Base-by-base conservation (phyloP, 2,888 invertebrate genomes). In the Exephanes ischioxanthus region DNA sequence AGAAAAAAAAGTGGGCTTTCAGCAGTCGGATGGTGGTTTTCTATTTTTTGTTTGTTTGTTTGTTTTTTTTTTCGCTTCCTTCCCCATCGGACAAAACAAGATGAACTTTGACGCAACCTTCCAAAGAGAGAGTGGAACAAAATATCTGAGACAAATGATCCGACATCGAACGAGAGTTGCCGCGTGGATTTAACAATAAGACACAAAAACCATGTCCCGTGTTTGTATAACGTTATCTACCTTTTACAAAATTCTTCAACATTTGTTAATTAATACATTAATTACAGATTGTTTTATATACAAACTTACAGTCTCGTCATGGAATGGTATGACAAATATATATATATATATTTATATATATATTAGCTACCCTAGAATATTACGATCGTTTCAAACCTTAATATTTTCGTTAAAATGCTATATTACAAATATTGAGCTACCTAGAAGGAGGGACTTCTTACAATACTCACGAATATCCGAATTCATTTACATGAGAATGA, bases 281-380 rank as follows among this genome's bases (percentile, higher is more conserved):
- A 87, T 87, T 86, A 87, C 87, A 86, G 81, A 84, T 86, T 78
- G 68, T 68, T 45, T 88, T 92, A 92, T 92, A 86, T 92, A 92
- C 92, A 92, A 91, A 92, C 90, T 80, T 91, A 92, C 92, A 92
- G 90, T 92, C 92, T 92, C 91, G 91, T 92, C 92, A 91, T 90
- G 92, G 92, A 92, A 92, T 91, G 92, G 87, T 89, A 90, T 90
- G 89, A 90, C 88, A 88, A 86, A 30, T 73, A 83, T 85, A 83
- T 77, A 48, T 80, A 83, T 72, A 70, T 14, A 84, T 78, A 14
- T 63, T 48, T 51, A 71, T 73, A 81, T 73, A 80, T 76, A 63
- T 72, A 71, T 81, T 68, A 73, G 67, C 63, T 86, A 81, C 30
- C 79, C 71, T 87, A 76, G 48, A 51, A 70, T 70, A 66, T 76